Base-by-base conservation (phyloP, 1,140 invertebrate genomes). In the Drosophila takahashii region DNA sequence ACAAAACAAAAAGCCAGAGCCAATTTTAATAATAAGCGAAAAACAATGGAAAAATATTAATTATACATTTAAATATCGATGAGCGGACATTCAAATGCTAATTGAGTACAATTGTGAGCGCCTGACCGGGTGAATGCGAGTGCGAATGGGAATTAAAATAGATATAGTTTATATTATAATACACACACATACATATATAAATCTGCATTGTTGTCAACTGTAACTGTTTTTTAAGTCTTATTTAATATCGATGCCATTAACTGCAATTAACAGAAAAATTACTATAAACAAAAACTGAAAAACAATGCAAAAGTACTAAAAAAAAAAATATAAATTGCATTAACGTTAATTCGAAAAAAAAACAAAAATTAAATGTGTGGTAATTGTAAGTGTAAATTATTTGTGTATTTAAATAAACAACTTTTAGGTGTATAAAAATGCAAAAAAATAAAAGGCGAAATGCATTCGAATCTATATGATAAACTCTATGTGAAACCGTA, bases 331-430 rank as follows among this genome's bases (percentile, higher is more conserved):
- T 64, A 41, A 76, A 76, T 65, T 53, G 72, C 51, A 75, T 75
- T 45, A 72, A 56, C 16, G 60, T 53, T 62, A 51, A 79, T 42
- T 51, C 54, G 47, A 61, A 64, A 60, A 61, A 64, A 60, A 56
- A 59, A 61, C 37, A 51, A 77, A 47, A 69, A 29, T 58, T 66
- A 73, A 70, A 59, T 77, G 76, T 87, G 79, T 87, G 83, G 75
- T 86, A 86, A 87, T 72, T 59, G 56, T 86, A 86, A 86, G 83
- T 86, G 83, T 86, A 86, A 86, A 86, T 83, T 86, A 86, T 86
- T 83, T 86, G 83, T 87, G 83, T 87, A 87, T 87, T 86, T 83
- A 83, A 86, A 87, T 76, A 66, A 66, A 75, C 79, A 72, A 87
- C 81, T 87, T 87, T 83, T 86, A 83, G 83, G 59, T 83, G 78